Conservation (phyloP, 2,113 vertebrate species). For the Mesitornis unicolor region DNA sequence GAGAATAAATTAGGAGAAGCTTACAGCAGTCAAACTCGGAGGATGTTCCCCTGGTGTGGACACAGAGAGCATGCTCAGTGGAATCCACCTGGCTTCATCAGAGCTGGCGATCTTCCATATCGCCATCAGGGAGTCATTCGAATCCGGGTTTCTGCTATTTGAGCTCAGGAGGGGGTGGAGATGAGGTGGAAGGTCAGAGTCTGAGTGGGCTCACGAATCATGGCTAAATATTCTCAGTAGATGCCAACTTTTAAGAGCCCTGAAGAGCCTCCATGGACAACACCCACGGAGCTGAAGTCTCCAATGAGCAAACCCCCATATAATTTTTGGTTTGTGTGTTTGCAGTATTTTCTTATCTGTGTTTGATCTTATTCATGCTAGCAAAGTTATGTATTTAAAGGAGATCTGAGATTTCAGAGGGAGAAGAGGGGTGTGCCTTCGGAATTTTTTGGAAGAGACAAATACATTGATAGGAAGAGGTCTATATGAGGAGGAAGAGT, state of each 20-base stretch:
- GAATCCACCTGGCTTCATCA: slow-evolving; percentile 36
- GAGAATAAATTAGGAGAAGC: slow-evolving; percentile 36
- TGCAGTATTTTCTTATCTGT: neutral
- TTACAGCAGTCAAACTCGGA: neutral
- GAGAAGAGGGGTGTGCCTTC: accelerated
- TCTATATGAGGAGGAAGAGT: neutral
- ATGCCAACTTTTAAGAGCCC: neutral
- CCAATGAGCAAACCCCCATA: neutral
- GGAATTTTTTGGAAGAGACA: neutral
- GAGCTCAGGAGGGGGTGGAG: neutral
- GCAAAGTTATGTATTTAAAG: neutral
- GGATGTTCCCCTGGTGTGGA: neutral
- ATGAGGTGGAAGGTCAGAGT: neutral
- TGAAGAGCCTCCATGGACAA: neutral
- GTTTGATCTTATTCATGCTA: neutral
- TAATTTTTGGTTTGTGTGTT: neutral
- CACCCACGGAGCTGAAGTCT: neutral
- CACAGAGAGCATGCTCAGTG: neutral
- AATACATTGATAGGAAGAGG: neutral
- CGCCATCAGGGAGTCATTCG: neutral
- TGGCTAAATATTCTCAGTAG: neutral
- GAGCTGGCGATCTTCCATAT: slow-evolving; percentile 30
- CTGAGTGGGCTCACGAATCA: neutral
- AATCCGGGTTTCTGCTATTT: neutral
- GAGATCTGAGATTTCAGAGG: neutral